Evolutionary conservation across 2,888 invertebrate genomes (phyloP).

Genomic region (Maniola hyperantus): DNA sequence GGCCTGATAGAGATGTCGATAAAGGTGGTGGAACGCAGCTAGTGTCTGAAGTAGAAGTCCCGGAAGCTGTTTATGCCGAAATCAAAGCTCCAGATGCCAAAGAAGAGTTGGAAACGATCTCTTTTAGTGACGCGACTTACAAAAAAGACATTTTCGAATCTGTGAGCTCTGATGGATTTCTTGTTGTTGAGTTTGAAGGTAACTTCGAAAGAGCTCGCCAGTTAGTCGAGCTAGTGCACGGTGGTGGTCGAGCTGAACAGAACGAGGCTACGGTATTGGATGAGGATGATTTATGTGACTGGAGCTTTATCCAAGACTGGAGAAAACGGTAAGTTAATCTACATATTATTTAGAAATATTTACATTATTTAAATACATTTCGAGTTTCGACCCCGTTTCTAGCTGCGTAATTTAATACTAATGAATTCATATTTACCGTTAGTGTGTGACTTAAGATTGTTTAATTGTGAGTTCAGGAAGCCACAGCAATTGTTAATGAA

Average conservation of each 20-base stretch:
- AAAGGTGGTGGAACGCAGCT: conserved; percentile 64
- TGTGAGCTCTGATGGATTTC: conserved; percentile 78
- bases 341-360: conserved; percentile 31
- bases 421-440: conserved; percentile 52
- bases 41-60: conserved; percentile 67
- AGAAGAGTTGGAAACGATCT: conserved; percentile 54
- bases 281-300: conserved; percentile 83
- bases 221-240: conserved; percentile 83
- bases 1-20: conserved; percentile 60
- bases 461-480: conserved; percentile 61
- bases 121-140: conserved; percentile 71
- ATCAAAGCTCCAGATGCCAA: conserved; percentile 56
- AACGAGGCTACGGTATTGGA: conserved; percentile 75
- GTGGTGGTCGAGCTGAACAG: conserved; percentile 67
- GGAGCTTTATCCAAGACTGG: conserved; percentile 90
- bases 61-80: conserved; percentile 76
- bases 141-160: conserved; percentile 72
- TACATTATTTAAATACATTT: conserved; percentile 29
- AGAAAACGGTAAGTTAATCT: conserved; percentile 82
- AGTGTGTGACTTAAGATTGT: conserved; percentile 53
- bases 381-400: conserved; percentile 56
- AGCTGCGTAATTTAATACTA: conserved; percentile 55
- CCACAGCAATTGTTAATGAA: conserved; percentile 29
- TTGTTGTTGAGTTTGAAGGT: conserved; percentile 84
- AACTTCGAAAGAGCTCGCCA: conserved; percentile 84